These are phyloP conservation scores for Pseudomyrmex cubaensis DNA, from an alignment of 1,140 invertebrate genomes.

Conservation along the genomic window DNA sequence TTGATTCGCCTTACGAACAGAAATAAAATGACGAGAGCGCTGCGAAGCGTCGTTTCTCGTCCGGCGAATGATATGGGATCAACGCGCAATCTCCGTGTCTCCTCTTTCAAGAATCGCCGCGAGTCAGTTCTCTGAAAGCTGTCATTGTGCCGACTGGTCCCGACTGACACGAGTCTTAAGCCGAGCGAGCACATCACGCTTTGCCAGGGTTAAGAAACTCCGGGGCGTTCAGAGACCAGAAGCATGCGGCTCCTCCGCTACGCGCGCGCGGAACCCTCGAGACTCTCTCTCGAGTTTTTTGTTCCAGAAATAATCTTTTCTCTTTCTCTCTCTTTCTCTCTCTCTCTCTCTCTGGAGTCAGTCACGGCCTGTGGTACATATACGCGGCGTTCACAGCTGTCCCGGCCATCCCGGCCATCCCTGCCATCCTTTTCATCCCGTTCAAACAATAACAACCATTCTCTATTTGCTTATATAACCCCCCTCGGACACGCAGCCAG, in stretches of 20 bases:
- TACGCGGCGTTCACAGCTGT: slow-evolving; percentile 70
- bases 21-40: slow-evolving; percentile 25
- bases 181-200: slow-evolving; percentile 22
- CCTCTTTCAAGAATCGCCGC: slow-evolving; percentile 34
- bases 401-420: slow-evolving; percentile 53
- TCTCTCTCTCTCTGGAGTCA: slow-evolving; percentile 66
- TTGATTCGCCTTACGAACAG: slow-evolving; percentile 18
- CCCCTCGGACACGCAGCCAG: slow-evolving; percentile 27
- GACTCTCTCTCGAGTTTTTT: slow-evolving; percentile 60
- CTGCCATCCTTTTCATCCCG: slow-evolving; percentile 71
- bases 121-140: slow-evolving; percentile 71
- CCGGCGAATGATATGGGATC: slow-evolving; percentile 7
- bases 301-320: slow-evolving; percentile 67
- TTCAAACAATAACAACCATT: slow-evolving; percentile 76
- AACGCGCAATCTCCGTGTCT: slow-evolving; percentile 17
- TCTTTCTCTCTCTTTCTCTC: too few species aligned
- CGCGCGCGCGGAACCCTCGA: slow-evolving; percentile 22
- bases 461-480: slow-evolving; percentile 75
- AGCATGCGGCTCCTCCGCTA: slow-evolving; percentile 40
- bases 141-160: slow-evolving; percentile 71
- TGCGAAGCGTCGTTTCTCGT: neutral
- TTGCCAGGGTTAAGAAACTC: slow-evolving; percentile 41
- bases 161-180: slow-evolving; percentile 50
- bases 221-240: slow-evolving; percentile 29
- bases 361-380: slow-evolving; percentile 70